Evolutionary conservation across 2,888 invertebrate species (phyloP).

Genomic region (Tethea ocularis): DNA sequence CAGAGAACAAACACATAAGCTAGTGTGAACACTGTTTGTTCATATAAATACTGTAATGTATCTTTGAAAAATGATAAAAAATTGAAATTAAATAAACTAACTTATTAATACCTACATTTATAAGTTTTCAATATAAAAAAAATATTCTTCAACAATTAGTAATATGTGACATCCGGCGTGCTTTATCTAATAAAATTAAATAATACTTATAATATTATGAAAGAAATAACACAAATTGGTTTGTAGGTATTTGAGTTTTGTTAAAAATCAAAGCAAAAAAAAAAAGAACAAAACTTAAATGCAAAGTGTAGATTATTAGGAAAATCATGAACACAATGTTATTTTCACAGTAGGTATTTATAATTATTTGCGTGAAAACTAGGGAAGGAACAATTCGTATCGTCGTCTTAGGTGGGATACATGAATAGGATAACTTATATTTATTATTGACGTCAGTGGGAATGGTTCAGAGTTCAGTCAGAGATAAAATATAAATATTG

Average conservation of each 20-base stretch:
- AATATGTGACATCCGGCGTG: conserved; percentile 54
- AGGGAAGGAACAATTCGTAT: conserved; percentile 55
- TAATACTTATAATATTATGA: conserved; percentile 58
- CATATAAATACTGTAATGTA: conserved; percentile 56
- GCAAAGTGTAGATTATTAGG: conserved; percentile 15
- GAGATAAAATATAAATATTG: conserved; percentile 43
- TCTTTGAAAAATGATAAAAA: conserved; percentile 42
- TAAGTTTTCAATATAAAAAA: conserved; percentile 52
- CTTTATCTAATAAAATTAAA: conserved; percentile 42
- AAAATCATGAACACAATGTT: conserved; percentile 8
- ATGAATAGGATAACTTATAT: conserved; percentile 42
- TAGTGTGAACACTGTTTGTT: conserved; percentile 37
- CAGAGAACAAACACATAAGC: conserved; percentile 37
- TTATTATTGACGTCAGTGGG: conserved; percentile 54
- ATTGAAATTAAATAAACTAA: conserved; percentile 31
- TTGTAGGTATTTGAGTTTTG: conserved; percentile 45
- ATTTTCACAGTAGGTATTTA: neutral
- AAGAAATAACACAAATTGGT: conserved; percentile 45
- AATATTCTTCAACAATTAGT: conserved; percentile 41
- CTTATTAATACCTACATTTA: conserved; percentile 37
- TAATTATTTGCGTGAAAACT: conserved; percentile 46
- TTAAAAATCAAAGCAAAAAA: conserved; percentile 47
- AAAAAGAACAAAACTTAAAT: conserved; percentile 29
- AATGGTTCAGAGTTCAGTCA: conserved; percentile 59
- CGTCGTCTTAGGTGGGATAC: conserved; percentile 66